Percentiles rank a stretch among this genome's conserved stretches.
phyloP scores from a whole-genome alignment of 2,113 vertebrate species.

The Ceyx margarethae region DNA sequence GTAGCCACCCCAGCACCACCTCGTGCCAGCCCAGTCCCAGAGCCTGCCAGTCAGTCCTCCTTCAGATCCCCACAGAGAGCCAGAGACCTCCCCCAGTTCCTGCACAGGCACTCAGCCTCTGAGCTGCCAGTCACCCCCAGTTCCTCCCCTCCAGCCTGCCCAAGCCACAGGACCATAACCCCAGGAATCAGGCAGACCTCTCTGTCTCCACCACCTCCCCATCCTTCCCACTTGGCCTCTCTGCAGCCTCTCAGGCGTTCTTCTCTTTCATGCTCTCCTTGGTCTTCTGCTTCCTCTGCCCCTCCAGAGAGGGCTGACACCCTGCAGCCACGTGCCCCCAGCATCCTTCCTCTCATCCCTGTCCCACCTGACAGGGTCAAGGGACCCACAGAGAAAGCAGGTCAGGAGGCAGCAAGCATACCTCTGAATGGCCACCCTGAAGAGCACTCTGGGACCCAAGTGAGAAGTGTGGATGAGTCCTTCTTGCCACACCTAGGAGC shows the following conservation, averaged over 20 bases:
- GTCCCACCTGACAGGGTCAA: constrained; percentile 70
- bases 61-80: neutral
- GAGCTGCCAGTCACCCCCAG: constrained; percentile 79
- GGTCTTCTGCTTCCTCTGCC: constrained; percentile 69
- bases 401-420: constrained; percentile 43
- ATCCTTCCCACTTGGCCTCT: constrained; percentile 71
- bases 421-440: constrained; percentile 67
- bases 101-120: constrained; percentile 78
- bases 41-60: neutral
- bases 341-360: constrained; percentile 77
- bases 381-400: constrained; percentile 66
- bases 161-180: constrained; percentile 66
- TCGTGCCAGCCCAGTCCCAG: constrained; percentile 67
- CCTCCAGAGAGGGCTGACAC: constrained; percentile 71
- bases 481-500: constrained; percentile 74
- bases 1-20: constrained; percentile 67
- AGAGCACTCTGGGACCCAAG: constrained; percentile 59
- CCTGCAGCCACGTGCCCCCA: constrained; percentile 72
- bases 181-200: constrained; percentile 81
- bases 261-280: constrained; percentile 75
- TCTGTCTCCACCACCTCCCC: constrained; percentile 77
- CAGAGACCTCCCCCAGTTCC: constrained; percentile 61
- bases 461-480: constrained; percentile 45
- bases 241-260: constrained; percentile 60
- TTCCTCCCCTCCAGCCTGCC: constrained; percentile 81